These are phyloP conservation scores for Myripristis murdjan DNA, from an alignment of 2,797 vertebrate genomes.

Conservation along the genomic window DNA sequence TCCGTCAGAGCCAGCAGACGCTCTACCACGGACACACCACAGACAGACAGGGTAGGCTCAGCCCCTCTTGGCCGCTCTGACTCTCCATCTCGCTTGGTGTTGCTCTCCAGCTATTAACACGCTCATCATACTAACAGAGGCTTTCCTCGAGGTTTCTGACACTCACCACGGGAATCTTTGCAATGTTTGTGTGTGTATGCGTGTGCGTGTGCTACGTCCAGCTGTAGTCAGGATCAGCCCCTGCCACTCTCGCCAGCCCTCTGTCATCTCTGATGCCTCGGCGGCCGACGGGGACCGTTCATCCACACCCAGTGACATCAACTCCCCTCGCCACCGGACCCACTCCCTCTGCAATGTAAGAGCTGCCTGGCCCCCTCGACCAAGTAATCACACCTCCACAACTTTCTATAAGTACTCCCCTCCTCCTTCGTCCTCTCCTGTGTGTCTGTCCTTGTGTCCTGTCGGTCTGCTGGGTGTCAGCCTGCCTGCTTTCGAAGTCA, in stretches of 20 bases:
- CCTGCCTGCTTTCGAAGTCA: conserved; percentile 44
- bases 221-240: conserved; percentile 95
- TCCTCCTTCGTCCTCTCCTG: conserved; percentile 38
- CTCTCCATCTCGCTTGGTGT: too few relatives aligned
- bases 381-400: conserved; percentile 72
- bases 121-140: conserved; percentile 22
- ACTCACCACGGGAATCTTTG: conserved; percentile 67
- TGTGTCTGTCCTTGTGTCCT: conserved; percentile 39
- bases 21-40: conserved; percentile 94
- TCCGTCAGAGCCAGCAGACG: conserved; percentile 98
- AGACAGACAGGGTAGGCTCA: conserved; percentile 97
- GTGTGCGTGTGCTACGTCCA: conserved; percentile 34
- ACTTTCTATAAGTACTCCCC: conserved; percentile 51
- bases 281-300: conserved; percentile 95
- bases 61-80: too few relatives aligned
- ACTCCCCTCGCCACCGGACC: conserved; percentile 97
- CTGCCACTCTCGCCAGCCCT: conserved; percentile 96
- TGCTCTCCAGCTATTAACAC: conserved; percentile 10
- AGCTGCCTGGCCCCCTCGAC: conserved; percentile 72
- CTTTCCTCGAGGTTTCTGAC: conserved; percentile 51
- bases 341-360: conserved; percentile 99
- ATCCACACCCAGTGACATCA: conserved; percentile 97
- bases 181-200: conserved; percentile 47
- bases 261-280: conserved; percentile 94
- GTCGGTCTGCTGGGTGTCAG: conserved; percentile 62